A percentile compares a stretch with the other conserved stretches of the same genome.
phyloP scores from a whole-genome alignment of 2,888 invertebrate species.

The Lasius fuliginosus region DNA sequence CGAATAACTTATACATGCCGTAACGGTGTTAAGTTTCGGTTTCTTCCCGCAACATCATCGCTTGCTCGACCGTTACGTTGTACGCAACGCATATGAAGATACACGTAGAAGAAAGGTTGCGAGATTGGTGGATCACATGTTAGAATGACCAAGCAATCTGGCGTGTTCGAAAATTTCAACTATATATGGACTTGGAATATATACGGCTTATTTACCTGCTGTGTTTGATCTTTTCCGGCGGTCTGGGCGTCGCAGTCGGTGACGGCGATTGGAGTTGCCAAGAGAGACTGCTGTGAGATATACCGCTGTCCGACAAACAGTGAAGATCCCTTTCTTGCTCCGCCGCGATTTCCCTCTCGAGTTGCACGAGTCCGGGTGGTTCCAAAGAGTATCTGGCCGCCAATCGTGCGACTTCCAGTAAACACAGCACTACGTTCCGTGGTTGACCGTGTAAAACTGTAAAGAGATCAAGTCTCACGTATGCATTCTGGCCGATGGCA shows the following conservation, averaged over 20 bases:
- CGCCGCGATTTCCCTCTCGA: conserved; percentile 95
- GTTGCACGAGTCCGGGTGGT: conserved; percentile 93
- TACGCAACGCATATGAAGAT: not conserved
- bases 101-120: not conserved
- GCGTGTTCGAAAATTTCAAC: not conserved
- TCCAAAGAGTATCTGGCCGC: conserved; percentile 93
- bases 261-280: conserved; percentile 90
- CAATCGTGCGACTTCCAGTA: conserved; percentile 94
- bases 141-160: not conserved
- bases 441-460: conserved; percentile 94
- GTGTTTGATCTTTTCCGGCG: conserved; percentile 87
- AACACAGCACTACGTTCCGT: conserved; percentile 93
- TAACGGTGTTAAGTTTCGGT: conserved; percentile 38
- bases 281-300: conserved; percentile 88
- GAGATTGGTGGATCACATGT: not conserved
- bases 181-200: not conserved
- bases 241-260: conserved; percentile 84
- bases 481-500: not conserved
- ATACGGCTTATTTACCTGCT: conserved; percentile 86
- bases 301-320: conserved; percentile 88
- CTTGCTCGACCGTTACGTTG: conserved; percentile 14
- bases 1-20: conserved; percentile 36
- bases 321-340: conserved; percentile 91
- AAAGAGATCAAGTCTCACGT: conserved; percentile 50
- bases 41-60: conserved; percentile 6